phyloP scores from a whole-genome alignment of 1,140 invertebrate genomes.

The Drosophila chauvacae region DNA sequence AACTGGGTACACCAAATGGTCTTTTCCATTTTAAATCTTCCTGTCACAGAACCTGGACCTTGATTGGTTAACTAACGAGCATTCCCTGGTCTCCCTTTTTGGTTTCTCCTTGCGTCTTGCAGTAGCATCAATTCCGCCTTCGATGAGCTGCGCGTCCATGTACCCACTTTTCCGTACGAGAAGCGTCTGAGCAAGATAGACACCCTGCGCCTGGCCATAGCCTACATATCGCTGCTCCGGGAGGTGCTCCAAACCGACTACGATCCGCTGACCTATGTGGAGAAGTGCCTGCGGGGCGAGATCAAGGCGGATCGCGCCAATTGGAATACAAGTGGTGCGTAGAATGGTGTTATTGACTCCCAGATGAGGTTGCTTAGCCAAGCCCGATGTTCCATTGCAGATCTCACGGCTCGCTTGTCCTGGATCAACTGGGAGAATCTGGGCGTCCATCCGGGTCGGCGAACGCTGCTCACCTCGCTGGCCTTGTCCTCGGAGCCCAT shows the following conservation, averaged over 20 bases:
- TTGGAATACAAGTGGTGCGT: constrained; percentile 98
- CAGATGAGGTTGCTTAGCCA: neutral
- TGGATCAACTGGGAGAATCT: constrained; percentile 99
- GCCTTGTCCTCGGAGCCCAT: constrained; percentile 92
- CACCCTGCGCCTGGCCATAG: constrained; percentile 96
- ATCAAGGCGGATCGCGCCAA: constrained; percentile 93
- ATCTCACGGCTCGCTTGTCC: constrained; percentile 97
- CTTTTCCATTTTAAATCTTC: constrained; percentile 78
- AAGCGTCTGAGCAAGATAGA: constrained; percentile 99
- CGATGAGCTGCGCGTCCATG: constrained; percentile 96
- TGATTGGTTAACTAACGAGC: constrained; percentile 47
- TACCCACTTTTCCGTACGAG: constrained; percentile 99
- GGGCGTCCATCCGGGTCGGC: constrained; percentile 94
- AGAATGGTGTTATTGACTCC: too few species aligned
- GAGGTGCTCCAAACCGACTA: constrained; percentile 96
- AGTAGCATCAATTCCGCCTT: constrained; percentile 99
- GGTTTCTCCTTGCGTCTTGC: constrained; percentile 85
- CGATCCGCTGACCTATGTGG: constrained; percentile 96
- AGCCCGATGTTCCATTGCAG: constrained; percentile 86
- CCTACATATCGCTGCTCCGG: constrained; percentile 96
- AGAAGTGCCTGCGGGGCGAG: constrained; percentile 95
- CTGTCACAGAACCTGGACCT: neutral
- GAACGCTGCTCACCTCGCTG: constrained; percentile 92
- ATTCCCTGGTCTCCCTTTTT: constrained; percentile 14
- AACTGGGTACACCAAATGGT: constrained; percentile 88